Conservation (phyloP, 2,797 vertebrate genomes). For the Chiloscyllium punctatum region DNA sequence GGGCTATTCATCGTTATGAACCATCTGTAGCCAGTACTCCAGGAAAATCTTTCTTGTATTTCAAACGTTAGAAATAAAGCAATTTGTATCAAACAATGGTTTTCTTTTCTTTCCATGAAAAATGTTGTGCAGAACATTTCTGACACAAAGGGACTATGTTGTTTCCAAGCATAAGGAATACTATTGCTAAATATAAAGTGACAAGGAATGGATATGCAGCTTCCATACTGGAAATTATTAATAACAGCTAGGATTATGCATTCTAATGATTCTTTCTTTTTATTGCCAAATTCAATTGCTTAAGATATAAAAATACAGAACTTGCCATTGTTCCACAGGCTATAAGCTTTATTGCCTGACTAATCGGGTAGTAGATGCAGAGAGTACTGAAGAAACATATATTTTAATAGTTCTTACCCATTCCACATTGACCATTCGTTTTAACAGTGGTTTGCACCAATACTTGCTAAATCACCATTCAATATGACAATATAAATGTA, state of each 20-base stretch:
- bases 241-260: neutral
- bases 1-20: neutral
- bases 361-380: slow-evolving; percentile 8
- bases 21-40: slow-evolving; percentile 7
- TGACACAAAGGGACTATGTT: neutral
- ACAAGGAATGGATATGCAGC: neutral
- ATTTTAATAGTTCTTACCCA: neutral
- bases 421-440: neutral
- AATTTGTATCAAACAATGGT: slow-evolving; percentile 18
- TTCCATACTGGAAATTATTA: neutral
- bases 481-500: neutral
- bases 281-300: neutral
- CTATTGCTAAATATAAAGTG: neutral
- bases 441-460: neutral
- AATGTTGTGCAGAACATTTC: neutral
- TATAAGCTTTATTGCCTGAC: neutral
- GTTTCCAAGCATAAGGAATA: neutral
- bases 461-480: slow-evolving; percentile 17
- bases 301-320: neutral
- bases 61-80: slow-evolving; percentile 8
- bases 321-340: neutral
- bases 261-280: neutral
- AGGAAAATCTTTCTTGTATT: slow-evolving; percentile 1
- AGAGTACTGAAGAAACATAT: neutral
- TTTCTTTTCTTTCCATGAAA: neutral